Evolutionary conservation across 2,113 vertebrate species (phyloP).

Genomic region (Burhinus oedicnemus): DNA sequence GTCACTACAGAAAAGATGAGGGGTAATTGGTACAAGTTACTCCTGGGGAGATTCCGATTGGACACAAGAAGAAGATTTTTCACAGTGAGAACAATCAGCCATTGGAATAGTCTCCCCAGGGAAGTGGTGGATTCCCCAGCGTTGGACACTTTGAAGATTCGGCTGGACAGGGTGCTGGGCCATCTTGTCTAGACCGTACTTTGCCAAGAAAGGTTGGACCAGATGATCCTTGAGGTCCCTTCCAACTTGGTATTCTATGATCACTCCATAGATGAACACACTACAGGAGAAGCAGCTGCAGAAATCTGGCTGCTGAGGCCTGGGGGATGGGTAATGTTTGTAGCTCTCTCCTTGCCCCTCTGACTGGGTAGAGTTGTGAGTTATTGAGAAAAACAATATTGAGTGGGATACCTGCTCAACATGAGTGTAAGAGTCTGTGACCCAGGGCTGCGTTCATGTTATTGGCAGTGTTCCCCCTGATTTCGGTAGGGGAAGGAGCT

Average conservation of each 20-base stretch:
- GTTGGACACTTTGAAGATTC: neutral
- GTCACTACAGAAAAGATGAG: neutral
- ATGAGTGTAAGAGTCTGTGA: neutral
- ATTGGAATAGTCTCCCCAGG: neutral
- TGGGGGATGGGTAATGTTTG: neutral
- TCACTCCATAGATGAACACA: neutral
- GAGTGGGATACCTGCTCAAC: neutral
- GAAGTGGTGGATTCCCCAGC: neutral
- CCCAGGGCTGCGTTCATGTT: neutral
- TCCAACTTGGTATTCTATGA: neutral
- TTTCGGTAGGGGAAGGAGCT: neutral
- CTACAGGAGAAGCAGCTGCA: neutral
- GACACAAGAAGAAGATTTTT: neutral
- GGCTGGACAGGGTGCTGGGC: neutral
- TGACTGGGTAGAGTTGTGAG: neutral
- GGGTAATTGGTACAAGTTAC: neutral
- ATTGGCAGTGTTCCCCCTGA: neutral
- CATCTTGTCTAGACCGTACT: neutral
- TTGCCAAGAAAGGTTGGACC: neutral
- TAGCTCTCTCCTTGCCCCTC: neutral
- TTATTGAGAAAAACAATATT: neutral
- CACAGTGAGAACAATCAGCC: neutral
- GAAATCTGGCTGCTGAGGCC: neutral
- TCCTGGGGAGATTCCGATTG: neutral
- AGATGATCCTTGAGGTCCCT: neutral